A percentile compares a stretch with the other conserved stretches of the same genome.
Evolutionary conservation across 2,113 vertebrate genomes (phyloP).

Genomic region (Psilopsiagon aurifrons): DNA sequence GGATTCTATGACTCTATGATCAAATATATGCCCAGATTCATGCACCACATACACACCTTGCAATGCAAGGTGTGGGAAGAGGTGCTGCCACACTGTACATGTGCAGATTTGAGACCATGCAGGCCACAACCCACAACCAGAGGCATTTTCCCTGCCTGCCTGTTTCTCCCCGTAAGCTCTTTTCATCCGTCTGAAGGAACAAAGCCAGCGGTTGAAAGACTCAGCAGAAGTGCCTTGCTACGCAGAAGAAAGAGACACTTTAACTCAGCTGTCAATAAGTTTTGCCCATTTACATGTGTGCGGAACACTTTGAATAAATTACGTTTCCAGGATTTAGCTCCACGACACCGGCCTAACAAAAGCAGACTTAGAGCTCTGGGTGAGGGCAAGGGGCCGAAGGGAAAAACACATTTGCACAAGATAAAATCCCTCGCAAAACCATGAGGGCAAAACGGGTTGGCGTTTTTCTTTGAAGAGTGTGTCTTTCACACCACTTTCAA

Average conservation of each 20-base stretch:
- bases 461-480: background rate
- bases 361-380: background rate
- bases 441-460: background rate
- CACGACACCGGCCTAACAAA: conserved; percentile 3
- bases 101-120: background rate
- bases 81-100: fast-evolving
- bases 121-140: background rate
- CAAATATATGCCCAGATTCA: background rate
- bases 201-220: conserved; percentile 43
- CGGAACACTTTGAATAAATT: conserved; percentile 61
- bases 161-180: background rate
- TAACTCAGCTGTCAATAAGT: conserved; percentile 62
- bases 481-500: background rate
- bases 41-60: background rate
- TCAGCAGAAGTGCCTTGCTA: conserved; percentile 39
- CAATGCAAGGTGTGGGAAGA: fast-evolving
- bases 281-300: conserved; percentile 59
- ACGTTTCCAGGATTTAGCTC: conserved; percentile 52
- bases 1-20: background rate
- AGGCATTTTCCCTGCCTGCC: background rate
- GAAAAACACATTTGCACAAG: conserved; percentile 18
- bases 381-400: background rate
- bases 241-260: conserved; percentile 60
- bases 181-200: conserved; percentile 13
- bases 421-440: conserved; percentile 36